phyloP scores from a whole-genome alignment of 2,797 vertebrate species.

The Hippoglossus hippoglossus region DNA sequence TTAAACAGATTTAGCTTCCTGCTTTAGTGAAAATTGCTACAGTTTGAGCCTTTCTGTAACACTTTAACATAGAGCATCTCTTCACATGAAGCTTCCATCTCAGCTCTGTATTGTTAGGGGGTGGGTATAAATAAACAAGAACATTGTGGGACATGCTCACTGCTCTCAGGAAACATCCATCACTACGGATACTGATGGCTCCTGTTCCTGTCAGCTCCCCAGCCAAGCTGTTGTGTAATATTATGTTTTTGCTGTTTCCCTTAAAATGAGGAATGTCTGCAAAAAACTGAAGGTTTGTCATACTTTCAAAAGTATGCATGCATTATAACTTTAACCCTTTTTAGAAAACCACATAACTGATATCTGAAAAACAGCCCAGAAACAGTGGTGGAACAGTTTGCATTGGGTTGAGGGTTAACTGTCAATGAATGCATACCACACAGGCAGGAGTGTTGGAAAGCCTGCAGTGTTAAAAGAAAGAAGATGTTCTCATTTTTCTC shows the following conservation, averaged over 20 bases:
- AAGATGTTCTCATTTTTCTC: no score
- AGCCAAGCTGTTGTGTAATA: constrained; percentile 40
- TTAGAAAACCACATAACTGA: background rate
- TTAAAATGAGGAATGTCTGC: constrained; percentile 7
- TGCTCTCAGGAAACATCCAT: constrained; percentile 50
- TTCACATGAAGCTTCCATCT: constrained; percentile 9
- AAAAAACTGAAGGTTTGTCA: constrained; percentile 9
- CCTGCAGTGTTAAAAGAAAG: background rate
- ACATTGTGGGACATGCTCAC: constrained; percentile 39
- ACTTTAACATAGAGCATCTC: constrained; percentile 12
- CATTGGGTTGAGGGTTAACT: background rate
- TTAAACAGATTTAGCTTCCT: constrained; percentile 4
- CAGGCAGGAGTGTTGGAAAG: background rate
- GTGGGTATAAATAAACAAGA: constrained; percentile 35
- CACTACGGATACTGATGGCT: constrained; percentile 43
- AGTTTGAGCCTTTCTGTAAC: background rate
- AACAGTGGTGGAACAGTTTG: background rate
- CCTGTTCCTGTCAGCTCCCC: constrained; percentile 41
- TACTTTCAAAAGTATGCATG: constrained; percentile 2
- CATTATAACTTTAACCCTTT: background rate
- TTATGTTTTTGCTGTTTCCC: constrained; percentile 32
- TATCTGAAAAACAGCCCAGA: background rate
- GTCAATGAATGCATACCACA: constrained; percentile 8
- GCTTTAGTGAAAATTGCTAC: background rate
- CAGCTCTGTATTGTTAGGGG: constrained; percentile 31